phyloP scores from a whole-genome alignment of 2,888 invertebrate genomes.

The Cinara cedri region DNA sequence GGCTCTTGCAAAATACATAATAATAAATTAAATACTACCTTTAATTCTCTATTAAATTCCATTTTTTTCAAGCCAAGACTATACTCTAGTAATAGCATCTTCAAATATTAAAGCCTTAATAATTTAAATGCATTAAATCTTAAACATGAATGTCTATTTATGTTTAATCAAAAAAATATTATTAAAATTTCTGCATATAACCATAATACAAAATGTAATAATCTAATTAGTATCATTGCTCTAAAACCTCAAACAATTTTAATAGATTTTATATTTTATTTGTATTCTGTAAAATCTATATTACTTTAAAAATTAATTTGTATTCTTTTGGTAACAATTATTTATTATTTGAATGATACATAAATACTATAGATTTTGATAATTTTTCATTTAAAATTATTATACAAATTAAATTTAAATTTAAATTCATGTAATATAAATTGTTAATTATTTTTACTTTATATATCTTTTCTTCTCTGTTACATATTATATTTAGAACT shows the following conservation, averaged over 20 bases:
- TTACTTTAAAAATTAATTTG: conserved; percentile 16
- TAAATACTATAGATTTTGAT: not conserved
- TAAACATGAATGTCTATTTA: conserved; percentile 1
- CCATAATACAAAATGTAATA: not conserved
- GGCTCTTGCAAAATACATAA: not conserved
- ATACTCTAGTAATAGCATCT: not conserved
- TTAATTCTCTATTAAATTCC: not conserved
- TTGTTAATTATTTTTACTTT: no score
- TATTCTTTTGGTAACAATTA: not conserved
- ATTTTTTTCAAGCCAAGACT: no score
- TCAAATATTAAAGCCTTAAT: not conserved
- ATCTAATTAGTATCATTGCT: not conserved
- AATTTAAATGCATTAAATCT: not conserved
- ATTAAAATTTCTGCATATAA: not conserved
- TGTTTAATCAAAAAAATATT: not conserved
- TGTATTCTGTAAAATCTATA: no score
- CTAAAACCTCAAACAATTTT: not conserved
- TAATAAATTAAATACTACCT: not conserved
- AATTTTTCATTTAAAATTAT: not conserved
- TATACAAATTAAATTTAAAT: no score
- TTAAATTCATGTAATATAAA: no score
- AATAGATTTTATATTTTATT: not conserved
- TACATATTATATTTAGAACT: no score
- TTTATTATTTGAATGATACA: not conserved
- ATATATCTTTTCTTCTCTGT: no score